Percentiles rank a stretch among this genome's conserved stretches.
Conservation (phyloP, 2,113 vertebrate species). For the Mobula hypostoma region DNA sequence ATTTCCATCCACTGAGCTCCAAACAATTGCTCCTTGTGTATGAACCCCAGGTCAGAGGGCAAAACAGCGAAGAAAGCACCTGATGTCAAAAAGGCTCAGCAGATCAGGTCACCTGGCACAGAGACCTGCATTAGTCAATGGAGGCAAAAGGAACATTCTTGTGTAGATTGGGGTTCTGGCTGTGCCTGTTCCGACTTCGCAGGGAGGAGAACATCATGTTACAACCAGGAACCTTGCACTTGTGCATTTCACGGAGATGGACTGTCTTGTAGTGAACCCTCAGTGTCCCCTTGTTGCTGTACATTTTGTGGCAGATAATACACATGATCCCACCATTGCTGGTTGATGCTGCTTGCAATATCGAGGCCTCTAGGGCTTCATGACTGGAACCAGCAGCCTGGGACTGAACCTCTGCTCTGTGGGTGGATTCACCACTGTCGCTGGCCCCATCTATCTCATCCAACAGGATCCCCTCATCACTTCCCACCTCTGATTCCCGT, state of each 20-base stretch:
- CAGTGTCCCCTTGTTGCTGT: constrained; percentile 99
- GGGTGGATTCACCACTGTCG: constrained; percentile 77
- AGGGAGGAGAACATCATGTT: constrained; percentile 99
- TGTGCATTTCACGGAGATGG: constrained; percentile 97
- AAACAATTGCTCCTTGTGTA: constrained; percentile 29
- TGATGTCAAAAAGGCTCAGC: constrained; percentile 31
- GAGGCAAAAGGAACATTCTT: constrained; percentile 89
- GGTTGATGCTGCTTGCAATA: constrained; percentile 71
- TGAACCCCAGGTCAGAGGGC: constrained; percentile 30
- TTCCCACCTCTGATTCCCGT: constrained; percentile 87
- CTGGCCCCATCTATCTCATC: constrained; percentile 89
- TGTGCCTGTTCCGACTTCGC: constrained; percentile 95
- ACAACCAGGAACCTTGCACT: constrained; percentile 94
- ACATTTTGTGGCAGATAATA: constrained; percentile 98
- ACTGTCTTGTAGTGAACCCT: constrained; percentile 98
- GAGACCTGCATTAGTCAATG: constrained; percentile 58
- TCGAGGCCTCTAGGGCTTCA: constrained; percentile 63
- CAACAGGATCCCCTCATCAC: constrained; percentile 91
- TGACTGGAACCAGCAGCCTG: constrained; percentile 58
- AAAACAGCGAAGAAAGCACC: constrained; percentile 29
- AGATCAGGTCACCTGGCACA: constrained; percentile 27
- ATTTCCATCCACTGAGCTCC: constrained; percentile 41
- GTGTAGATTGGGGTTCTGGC: constrained; percentile 98
- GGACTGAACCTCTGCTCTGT: constrained; percentile 59
- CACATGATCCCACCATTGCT: constrained; percentile 84